Base-by-base conservation (phyloP, 2,113 vertebrate species). In the Pteruthius melanotis region DNA sequence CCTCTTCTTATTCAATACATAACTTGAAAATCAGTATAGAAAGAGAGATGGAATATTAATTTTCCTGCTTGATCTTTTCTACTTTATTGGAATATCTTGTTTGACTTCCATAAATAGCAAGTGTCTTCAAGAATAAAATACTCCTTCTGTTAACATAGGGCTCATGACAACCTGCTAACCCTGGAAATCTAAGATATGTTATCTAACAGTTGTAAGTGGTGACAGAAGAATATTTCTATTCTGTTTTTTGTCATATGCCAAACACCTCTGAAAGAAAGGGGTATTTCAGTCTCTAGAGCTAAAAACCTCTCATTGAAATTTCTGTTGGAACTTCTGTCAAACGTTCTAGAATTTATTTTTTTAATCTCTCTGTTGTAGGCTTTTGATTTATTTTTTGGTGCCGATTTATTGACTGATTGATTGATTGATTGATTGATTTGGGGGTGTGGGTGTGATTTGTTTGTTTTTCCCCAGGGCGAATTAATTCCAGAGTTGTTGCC, bases 121-220 rank as follows among this genome's bases (percentile, higher is more conserved):
- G 33, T 91, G 47, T 89, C 87, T 92, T 94, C 56, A 75, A 68
- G 89, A 91, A 89, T 87, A 91, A 92, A 94, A 64, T 75, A 22
- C 77, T 93, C 81, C 80, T 90, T 71, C 91, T 94, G 81, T 91
- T 87, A 95, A 60, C 78, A 76, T 75, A 95, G 95, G 87, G 81
- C 81, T 96, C 45, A 44, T 95, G 89, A 89, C 86, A 89, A 87
- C 65, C 69, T 82, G 93, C 81, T 89, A 93, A 87, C 94, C 93
- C 74, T 79, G n/a, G 93, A 72, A 86, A 70, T 74, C 44, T 49
- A 21, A 78, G 76, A 61, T 71, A n/a, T 45, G 69, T 91, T 96
- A 74, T 83, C 72, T 78, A 92, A 88, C 69, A 92, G 77, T 77
- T 71, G 33, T 78, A 91, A 93, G 70, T 64, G 45, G 45, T 49